Percentiles rank a stretch among this genome's conserved stretches.
These are phyloP conservation scores for Mastomys coucha DNA, from an alignment of 2,113 vertebrate species.

Conservation along the genomic window DNA sequence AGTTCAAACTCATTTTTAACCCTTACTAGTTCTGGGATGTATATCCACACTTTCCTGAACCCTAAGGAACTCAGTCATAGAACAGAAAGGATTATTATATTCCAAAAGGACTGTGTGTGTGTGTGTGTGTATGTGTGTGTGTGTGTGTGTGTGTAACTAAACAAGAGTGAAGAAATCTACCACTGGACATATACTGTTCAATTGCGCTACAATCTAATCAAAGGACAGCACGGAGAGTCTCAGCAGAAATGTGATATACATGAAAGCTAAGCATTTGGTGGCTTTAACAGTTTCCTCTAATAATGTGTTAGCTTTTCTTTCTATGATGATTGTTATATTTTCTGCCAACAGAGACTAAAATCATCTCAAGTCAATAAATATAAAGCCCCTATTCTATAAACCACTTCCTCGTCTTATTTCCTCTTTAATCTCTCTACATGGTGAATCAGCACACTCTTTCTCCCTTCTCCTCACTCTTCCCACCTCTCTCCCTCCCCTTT, in stretches of 20 bases:
- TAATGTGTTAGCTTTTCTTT: background rate
- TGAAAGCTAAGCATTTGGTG: constrained; percentile 34
- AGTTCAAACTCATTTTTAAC: constrained; percentile 53
- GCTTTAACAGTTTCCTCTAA: constrained; percentile 25
- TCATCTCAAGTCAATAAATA: constrained; percentile 41
- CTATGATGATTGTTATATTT: constrained; percentile 2
- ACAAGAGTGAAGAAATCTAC: background rate
- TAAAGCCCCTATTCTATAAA: constrained; percentile 32
- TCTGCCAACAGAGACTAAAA: constrained; percentile 1
- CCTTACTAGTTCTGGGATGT: constrained; percentile 13
- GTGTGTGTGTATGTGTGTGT: background rate
- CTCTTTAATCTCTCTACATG: constrained; percentile 47
- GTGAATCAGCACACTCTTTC: background rate
- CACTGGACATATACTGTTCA: background rate
- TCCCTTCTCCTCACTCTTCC: background rate
- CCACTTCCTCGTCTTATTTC: constrained; percentile 77
- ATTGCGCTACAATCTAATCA: constrained; percentile 4
- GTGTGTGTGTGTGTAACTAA: background rate
- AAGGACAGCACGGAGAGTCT: background rate
- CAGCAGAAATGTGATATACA: background rate
- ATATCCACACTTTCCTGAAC: background rate
- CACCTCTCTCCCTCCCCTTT: background rate
- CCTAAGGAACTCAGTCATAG: constrained; percentile 22
- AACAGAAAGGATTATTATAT: background rate
- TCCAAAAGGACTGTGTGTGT: background rate